Conservation (phyloP, 2,888 invertebrate species). For the Aporophyla nigra region DNA sequence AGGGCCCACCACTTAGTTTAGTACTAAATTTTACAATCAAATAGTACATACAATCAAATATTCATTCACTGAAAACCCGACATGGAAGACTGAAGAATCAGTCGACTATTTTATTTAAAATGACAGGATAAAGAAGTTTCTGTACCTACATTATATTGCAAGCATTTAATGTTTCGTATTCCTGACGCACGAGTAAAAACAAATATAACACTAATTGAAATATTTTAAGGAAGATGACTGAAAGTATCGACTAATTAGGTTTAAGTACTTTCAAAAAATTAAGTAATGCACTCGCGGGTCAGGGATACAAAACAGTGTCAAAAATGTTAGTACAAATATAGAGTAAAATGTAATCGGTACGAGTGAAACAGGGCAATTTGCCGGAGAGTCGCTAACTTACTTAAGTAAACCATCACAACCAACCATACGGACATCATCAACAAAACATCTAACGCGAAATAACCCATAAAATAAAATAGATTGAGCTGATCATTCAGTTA, state of each 20-base stretch:
- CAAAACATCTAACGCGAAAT: conserved; percentile 83
- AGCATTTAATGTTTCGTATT: conserved; percentile 76
- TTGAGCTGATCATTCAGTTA: conserved; percentile 84
- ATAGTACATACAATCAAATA: conserved; percentile 59
- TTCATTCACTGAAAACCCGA: conserved; percentile 44
- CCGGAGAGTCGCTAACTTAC: conserved; percentile 88
- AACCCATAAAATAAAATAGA: conserved; percentile 82
- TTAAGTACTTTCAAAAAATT: conserved; percentile 82
- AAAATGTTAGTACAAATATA: conserved; percentile 83
- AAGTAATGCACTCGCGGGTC: conserved; percentile 67
- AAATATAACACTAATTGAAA: conserved; percentile 63
- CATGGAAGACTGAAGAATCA: conserved; percentile 35
- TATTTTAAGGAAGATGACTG: conserved; percentile 70
- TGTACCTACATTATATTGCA: conserved; percentile 83
- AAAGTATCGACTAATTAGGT: conserved; percentile 73
- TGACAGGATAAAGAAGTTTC: conserved; percentile 84
- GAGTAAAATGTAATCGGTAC: conserved; percentile 78
- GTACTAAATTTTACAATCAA: conserved; percentile 77
- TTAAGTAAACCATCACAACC: conserved; percentile 91
- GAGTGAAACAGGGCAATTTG: conserved; percentile 83
- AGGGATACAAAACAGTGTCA: conserved; percentile 73
- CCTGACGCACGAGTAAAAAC: conserved; percentile 68
- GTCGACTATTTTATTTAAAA: conserved; percentile 75
- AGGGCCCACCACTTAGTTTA: conserved; percentile 74
- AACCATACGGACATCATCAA: conserved; percentile 90